Evolutionary conservation across 2,797 vertebrate genomes (phyloP).

Genomic region (Chelidonichthys spinosus): DNA sequence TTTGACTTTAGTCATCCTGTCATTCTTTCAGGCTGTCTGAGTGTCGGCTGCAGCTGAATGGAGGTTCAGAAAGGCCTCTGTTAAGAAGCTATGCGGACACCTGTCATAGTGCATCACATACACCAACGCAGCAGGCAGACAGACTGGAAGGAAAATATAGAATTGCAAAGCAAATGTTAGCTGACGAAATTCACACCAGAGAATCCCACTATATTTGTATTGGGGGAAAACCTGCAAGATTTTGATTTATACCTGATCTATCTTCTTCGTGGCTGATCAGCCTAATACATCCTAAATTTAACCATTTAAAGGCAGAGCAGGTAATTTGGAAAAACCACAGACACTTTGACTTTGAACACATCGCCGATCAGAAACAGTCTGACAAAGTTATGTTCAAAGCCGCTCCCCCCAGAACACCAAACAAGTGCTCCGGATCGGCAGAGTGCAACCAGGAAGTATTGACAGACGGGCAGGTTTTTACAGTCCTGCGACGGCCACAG

Average conservation of each 20-base stretch:
- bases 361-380: too few species aligned
- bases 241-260: background rate
- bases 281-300: too few species aligned
- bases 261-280: too few species aligned
- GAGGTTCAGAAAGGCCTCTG: constrained; percentile 68
- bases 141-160: background rate
- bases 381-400: too few species aligned
- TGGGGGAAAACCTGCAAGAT: background rate
- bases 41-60: constrained; percentile 49
- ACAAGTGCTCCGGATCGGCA: too few species aligned
- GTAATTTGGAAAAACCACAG: too few species aligned
- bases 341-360: too few species aligned
- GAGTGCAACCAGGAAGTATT: too few species aligned
- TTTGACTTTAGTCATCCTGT: constrained; percentile 59
- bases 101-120: constrained; percentile 61
- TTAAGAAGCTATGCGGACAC: constrained; percentile 65
- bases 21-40: constrained; percentile 62
- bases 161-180: background rate
- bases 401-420: too few species aligned
- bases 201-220: background rate
- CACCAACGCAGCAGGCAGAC: background rate
- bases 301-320: too few species aligned
- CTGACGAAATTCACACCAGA: background rate
- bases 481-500: too few species aligned
- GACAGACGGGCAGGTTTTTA: too few species aligned